Evolutionary conservation across 2,113 vertebrate species (phyloP), one percentile per base, ranked within the genome.

Genomic region (Sander lucioperca): DNA sequence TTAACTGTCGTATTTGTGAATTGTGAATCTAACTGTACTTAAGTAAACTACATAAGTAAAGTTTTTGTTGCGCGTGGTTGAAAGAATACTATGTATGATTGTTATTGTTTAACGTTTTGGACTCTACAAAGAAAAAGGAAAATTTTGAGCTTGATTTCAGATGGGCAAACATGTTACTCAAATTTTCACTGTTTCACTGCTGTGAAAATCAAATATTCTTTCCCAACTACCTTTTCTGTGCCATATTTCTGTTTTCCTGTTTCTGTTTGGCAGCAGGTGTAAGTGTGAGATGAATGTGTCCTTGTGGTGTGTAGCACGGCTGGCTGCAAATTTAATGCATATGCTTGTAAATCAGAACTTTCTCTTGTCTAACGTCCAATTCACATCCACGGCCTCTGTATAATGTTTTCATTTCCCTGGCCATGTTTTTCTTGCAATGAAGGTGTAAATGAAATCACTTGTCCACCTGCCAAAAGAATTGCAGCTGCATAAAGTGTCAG

Each of bases 381-480:
- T 79, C 80, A 83, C 85, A 79, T 86, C 74, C 83, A 76, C 64
- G 63, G 33, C 82, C 74, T 80, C 75, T 80, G 69, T 83, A 82
- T 80, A 85, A 86, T 81, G 61, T 83, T 90, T 89, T 88, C 63
- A 82, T 88, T 88, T 88, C 72, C 73, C 53, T 54, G 67, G 59
- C 70, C 57, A 56, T 88, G 84, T 90, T 89, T 89, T 88, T 87
- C 71, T 83, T 83, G n/a, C 78, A 75, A 25, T 80, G 57, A 81
- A 86, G 73, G 79, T 84, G 86, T 65, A 85, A 90, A 90, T 90
- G 70, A 88, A 88, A 90, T 85, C 79, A 86, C 79, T 91, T 83
- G 77, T 88, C 58, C 67, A 81, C 36, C 70, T 81, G 80, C 86
- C 88, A 89, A 85, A 80, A 80, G n/a, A 79, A 88, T 79, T 86